Evolutionary conservation across 1,140 invertebrate species (phyloP), one percentile per base, ranked within the genome.

Genomic region (Nasonia longicornis): DNA sequence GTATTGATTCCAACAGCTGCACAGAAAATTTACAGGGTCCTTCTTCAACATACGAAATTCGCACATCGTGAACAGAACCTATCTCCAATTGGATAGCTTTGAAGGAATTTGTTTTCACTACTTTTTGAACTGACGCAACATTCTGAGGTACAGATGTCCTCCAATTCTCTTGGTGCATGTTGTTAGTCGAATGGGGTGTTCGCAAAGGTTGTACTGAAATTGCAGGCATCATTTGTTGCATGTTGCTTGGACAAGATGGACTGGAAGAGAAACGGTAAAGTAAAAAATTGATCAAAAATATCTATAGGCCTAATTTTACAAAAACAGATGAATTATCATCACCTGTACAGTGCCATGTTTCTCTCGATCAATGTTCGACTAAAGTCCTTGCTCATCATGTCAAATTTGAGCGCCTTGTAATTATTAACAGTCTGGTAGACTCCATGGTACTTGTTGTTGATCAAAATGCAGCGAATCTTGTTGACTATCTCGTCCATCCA

Each of bases 21-120:
- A 96, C 92, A 20, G 94, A 94, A 91, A 96, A 96, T 77, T 93
- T 89, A 75, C 92, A 92, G 2, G 95, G 95, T 1, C 95, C 95
- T 85, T 96, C 95, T 86, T 95, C 94, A 22, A 95, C 93, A 87
- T 92, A 94, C 45, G 95, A 95, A 6, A 96, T 92, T 86, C 92
- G 92, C 2, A 95, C 94, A 83, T 93, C 91, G 85, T 96, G 93
- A 78, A 91, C 89, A 2, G 91, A 91, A 81, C 91, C 91, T n/a
- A 92, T 85, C 84, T 94, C 93, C 20, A 94, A 85, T 16, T 92
- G 85, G 63, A 93, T 88, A 69, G 92, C 93, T 83, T 93, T 94
- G 80, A 93, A 95, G 88, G 93, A 88, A 77, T 91, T 84, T 84
- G 79, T 71, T 83, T 84, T 22, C 63, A 80, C 58, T 82, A 81